A percentile compares a stretch with the other conserved stretches of the same genome.
Evolutionary conservation across 2,797 vertebrate species (phyloP).

Genomic region (Nasua narica): DNA sequence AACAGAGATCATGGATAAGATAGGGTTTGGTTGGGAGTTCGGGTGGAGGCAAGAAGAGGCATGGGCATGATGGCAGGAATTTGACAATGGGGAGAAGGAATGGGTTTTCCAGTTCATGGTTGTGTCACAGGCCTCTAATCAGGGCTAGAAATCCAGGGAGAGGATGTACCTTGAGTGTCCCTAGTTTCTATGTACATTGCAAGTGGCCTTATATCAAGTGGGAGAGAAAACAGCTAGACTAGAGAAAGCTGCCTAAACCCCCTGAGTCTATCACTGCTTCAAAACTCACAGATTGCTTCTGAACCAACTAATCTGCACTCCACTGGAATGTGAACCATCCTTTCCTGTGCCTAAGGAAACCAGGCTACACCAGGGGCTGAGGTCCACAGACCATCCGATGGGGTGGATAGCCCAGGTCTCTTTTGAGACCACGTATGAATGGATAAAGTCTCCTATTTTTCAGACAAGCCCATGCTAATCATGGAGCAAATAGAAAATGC

Average conservation of each 20-base stretch:
- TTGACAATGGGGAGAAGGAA: neutral
- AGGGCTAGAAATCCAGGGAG: neutral
- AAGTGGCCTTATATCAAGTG: neutral
- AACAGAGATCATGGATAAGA: neutral
- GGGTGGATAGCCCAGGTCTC: neutral
- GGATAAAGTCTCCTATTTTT: neutral
- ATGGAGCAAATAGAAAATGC: slow-evolving; percentile 6
- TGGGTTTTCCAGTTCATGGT: neutral
- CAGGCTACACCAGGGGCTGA: neutral
- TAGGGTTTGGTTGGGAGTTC: neutral
- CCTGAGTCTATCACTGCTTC: neutral
- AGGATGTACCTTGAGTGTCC: neutral
- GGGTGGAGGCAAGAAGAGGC: neutral
- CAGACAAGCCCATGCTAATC: neutral
- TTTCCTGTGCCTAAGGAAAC: neutral
- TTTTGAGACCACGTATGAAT: neutral
- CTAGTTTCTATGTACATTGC: neutral
- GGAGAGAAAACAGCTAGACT: neutral
- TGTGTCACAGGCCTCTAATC: neutral
- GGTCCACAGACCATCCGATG: neutral
- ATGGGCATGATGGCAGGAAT: neutral
- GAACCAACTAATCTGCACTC: neutral
- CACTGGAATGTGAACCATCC: neutral
- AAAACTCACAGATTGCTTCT: no score
- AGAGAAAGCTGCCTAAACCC: neutral